These are phyloP conservation scores for Corythaeola cristata DNA, from an alignment of 2,113 vertebrate species.

Conservation along the genomic window DNA sequence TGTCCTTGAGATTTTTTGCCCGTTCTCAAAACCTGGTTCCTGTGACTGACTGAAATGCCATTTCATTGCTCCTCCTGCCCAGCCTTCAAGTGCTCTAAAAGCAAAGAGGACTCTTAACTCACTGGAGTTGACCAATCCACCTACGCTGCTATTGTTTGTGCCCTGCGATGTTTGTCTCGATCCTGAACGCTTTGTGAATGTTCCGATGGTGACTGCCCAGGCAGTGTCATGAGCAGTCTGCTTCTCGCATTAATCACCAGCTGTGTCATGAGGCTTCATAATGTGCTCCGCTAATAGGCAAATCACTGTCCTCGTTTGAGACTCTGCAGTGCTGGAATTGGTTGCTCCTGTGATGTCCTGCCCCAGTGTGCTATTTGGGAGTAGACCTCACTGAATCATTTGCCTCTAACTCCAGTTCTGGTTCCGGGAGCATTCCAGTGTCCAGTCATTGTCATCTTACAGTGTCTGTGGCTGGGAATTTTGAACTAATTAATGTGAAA, in stretches of 20 bases:
- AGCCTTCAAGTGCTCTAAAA: not conserved
- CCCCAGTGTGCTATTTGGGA: not conserved
- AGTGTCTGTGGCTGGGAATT: not conserved
- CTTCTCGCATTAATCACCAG: constrained; percentile 58
- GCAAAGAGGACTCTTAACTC: not conserved
- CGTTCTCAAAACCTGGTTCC: not conserved
- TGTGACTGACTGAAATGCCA: constrained; percentile 8
- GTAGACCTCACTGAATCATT: not conserved
- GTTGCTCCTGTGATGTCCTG: not conserved
- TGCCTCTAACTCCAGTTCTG: not conserved
- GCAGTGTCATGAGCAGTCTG: constrained; percentile 25
- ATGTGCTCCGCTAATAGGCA: constrained; percentile 15
- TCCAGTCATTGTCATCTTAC: not conserved
- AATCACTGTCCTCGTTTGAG: not conserved
- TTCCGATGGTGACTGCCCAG: not conserved
- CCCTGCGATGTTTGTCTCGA: not conserved
- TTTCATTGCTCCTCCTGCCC: not conserved
- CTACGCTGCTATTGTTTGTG: constrained; percentile 2
- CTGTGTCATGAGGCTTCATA: constrained; percentile 47
- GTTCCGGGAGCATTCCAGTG: not conserved
- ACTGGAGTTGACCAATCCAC: not conserved
- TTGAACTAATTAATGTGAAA: not conserved
- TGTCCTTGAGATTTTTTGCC: not conserved
- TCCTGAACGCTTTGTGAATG: not conserved
- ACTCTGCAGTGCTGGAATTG: not conserved